These are phyloP conservation scores for Trididemnum clinides DNA, from an alignment of 23 tunicate species.

Conservation along the genomic window DNA sequence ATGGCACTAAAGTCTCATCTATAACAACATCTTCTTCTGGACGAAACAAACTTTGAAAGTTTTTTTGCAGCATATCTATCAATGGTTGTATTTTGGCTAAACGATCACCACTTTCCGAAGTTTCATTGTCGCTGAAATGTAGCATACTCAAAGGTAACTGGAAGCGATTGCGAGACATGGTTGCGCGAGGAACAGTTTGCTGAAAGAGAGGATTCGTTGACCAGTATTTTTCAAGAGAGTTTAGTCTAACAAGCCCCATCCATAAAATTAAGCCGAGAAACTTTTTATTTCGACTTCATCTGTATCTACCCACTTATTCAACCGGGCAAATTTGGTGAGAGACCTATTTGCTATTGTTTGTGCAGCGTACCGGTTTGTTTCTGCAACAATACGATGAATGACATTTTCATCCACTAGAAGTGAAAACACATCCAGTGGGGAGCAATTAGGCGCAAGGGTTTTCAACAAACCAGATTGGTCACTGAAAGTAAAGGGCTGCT, in stretches of 20 bases:
- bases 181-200: not conserved
- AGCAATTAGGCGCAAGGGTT: too few species aligned
- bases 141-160: conserved; percentile 21
- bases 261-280: conserved; percentile 19
- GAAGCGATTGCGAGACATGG: conserved; percentile 31
- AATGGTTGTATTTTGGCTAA: conserved; percentile 31
- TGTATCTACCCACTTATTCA: conserved; percentile 28
- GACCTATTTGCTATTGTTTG: not conserved
- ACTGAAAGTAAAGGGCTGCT: too few species aligned
- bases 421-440: too few species aligned
- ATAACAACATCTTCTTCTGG: conserved; percentile 38
- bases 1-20: conserved; percentile 39
- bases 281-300: conserved; percentile 18
- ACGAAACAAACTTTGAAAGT: conserved; percentile 15
- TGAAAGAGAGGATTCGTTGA: conserved; percentile 1
- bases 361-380: conserved; percentile 23
- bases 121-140: conserved; percentile 27
- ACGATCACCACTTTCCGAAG: not conserved
- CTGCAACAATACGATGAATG: too few species aligned
- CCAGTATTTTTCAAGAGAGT: conserved; percentile 24
- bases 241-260: conserved; percentile 37
- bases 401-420: too few species aligned
- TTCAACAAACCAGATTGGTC: too few species aligned
- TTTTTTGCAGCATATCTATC: conserved; percentile 15
- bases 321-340: conserved; percentile 2